Evolutionary conservation across 2,113 vertebrate genomes (phyloP).

Genomic region (Trematocara nigrifrons): DNA sequence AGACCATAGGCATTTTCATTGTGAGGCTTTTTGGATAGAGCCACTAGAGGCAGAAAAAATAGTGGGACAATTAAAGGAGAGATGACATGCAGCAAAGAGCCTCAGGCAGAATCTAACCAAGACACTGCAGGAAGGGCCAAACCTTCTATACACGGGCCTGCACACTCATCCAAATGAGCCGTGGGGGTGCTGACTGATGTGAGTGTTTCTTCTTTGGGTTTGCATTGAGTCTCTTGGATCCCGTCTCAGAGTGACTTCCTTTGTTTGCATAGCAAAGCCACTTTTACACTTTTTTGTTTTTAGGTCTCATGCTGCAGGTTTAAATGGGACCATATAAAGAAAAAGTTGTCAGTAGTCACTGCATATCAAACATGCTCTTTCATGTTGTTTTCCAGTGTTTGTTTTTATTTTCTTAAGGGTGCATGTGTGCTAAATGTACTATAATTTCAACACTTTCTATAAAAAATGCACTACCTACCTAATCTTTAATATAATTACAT

Average conservation of each 20-base stretch:
- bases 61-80: background rate
- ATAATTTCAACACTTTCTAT: background rate
- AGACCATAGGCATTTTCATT: background rate
- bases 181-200: background rate
- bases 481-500: background rate
- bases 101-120: background rate
- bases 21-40: background rate
- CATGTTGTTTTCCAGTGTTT: slow-evolving; percentile 24
- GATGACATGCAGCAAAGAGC: background rate
- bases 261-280: background rate
- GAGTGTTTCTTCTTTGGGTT: background rate
- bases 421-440: slow-evolving; percentile 18
- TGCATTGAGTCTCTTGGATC: background rate
- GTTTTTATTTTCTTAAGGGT: slow-evolving; percentile 24
- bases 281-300: background rate
- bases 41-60: background rate
- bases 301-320: background rate
- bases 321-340: slow-evolving; percentile 13
- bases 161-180: background rate
- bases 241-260: background rate
- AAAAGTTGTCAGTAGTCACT: slow-evolving; percentile 17
- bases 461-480: background rate
- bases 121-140: background rate
- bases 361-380: slow-evolving; percentile 34
- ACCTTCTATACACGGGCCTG: background rate